phyloP scores from a whole-genome alignment of 2,888 invertebrate genomes.

The Mechanitis messenoides region DNA sequence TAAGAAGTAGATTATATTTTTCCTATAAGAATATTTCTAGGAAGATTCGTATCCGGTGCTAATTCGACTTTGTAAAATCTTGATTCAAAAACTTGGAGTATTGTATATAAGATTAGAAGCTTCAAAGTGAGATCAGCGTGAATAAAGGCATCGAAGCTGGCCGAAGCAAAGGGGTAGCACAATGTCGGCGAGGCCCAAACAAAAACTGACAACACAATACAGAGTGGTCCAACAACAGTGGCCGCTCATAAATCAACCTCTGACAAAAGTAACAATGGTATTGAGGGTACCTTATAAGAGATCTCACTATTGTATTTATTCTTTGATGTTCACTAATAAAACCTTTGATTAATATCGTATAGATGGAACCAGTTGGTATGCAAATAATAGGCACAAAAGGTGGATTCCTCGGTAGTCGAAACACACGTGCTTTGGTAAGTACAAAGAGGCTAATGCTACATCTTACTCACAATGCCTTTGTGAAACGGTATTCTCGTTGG shows the following conservation, averaged over 20 bases:
- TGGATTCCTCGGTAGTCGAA: constrained; percentile 60
- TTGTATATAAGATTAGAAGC: constrained; percentile 61
- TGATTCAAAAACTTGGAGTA: constrained; percentile 52
- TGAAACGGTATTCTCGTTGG: constrained; percentile 51
- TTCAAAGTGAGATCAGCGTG: constrained; percentile 71
- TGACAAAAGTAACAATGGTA: constrained; percentile 76
- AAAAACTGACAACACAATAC: constrained; percentile 76
- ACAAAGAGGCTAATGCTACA: constrained; percentile 66
- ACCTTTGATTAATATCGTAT: constrained; percentile 77
- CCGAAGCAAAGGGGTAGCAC: constrained; percentile 68
- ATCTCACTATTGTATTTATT: constrained; percentile 74
- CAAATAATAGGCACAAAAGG: constrained; percentile 68
- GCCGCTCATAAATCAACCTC: constrained; percentile 76
- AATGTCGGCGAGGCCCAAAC: constrained; percentile 73
- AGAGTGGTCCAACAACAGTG: constrained; percentile 73
- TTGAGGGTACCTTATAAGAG: constrained; percentile 77
- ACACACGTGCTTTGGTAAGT: constrained; percentile 68
- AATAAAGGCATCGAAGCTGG: constrained; percentile 69
- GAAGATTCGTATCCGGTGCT: constrained; percentile 17
- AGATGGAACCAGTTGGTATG: constrained; percentile 73
- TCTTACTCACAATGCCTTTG: constrained; percentile 63
- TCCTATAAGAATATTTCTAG: not conserved
- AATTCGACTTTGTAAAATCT: constrained; percentile 31
- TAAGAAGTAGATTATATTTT: not conserved
- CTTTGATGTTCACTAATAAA: constrained; percentile 78